Conservation (phyloP, 2,888 invertebrate genomes). For the Morpho deidamia region DNA sequence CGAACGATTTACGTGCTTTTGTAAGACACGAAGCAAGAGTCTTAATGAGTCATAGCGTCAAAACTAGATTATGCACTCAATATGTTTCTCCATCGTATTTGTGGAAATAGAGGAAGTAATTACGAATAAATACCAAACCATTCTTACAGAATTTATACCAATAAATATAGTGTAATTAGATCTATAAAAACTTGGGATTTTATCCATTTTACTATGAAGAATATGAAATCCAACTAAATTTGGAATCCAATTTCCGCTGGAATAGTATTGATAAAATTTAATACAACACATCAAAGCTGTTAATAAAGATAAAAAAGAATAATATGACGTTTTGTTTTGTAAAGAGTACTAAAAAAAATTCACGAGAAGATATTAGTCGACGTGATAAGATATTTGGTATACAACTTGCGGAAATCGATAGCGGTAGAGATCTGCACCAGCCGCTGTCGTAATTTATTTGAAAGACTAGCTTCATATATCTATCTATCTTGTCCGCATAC, state of each 20-base stretch:
- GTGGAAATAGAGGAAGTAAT: constrained; percentile 9
- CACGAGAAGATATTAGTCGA: not conserved
- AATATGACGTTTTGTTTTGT: not conserved
- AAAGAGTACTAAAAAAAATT: not conserved
- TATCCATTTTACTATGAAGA: no score
- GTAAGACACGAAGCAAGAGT: no score
- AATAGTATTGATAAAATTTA: no score
- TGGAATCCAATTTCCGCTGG: no score
- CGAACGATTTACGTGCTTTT: no score
- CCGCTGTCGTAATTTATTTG: constrained; percentile 13
- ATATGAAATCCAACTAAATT: no score
- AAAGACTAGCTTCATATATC: constrained; percentile 12
- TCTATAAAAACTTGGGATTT: no score
- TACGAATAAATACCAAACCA: not conserved
- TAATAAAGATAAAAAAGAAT: no score
- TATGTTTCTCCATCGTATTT: constrained; percentile 3
- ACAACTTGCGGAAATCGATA: constrained; percentile 12
- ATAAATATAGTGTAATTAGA: no score
- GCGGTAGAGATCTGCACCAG: constrained; percentile 7
- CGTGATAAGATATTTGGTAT: constrained; percentile 7
- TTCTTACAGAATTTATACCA: no score
- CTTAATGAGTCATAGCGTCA: not conserved
- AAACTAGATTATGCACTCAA: not conserved
- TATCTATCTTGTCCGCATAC: constrained; percentile 12
- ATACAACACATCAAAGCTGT: no score